These are phyloP conservation scores for Pardalotus punctatus DNA, from an alignment of 2,113 vertebrate species.

Conservation along the genomic window DNA sequence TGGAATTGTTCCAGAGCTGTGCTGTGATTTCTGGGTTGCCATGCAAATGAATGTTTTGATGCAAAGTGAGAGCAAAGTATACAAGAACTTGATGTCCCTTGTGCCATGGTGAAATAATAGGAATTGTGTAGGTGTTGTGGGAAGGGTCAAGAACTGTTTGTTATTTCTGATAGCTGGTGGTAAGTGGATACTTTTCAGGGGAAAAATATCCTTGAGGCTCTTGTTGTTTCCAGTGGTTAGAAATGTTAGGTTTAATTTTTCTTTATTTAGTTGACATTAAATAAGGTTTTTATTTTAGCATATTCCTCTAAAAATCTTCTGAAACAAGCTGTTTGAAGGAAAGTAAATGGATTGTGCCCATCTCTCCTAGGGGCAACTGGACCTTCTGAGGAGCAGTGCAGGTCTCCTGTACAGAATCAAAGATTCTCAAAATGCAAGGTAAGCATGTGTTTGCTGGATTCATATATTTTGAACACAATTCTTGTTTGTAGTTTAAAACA, in stretches of 20 bases:
- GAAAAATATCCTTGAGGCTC: background rate
- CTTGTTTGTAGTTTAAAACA: background rate
- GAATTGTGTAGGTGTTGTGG: background rate
- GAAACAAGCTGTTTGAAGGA: background rate
- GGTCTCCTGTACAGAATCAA: conserved; percentile 95
- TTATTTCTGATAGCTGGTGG: background rate
- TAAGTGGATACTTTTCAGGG: background rate
- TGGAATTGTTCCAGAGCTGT: background rate
- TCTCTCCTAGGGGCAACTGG: conserved; percentile 87
- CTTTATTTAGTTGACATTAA: background rate
- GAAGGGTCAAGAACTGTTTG: background rate
- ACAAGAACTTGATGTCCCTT: background rate
- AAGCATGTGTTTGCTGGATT: background rate
- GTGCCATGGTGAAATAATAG: background rate
- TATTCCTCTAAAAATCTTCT: background rate
- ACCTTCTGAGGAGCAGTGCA: conserved; percentile 89
- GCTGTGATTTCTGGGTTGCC: background rate
- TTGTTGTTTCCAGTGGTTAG: background rate
- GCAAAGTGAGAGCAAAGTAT: background rate
- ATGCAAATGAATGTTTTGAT: background rate
- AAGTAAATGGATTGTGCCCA: background rate
- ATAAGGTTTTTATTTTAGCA: background rate
- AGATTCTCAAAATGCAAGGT: conserved; percentile 88
- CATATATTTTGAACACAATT: background rate
- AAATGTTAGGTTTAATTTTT: background rate